Percentiles rank a stretch among this genome's conserved stretches.
These are phyloP conservation scores for Calypte anna DNA, from an alignment of 2,113 vertebrate species.

Conservation along the genomic window DNA sequence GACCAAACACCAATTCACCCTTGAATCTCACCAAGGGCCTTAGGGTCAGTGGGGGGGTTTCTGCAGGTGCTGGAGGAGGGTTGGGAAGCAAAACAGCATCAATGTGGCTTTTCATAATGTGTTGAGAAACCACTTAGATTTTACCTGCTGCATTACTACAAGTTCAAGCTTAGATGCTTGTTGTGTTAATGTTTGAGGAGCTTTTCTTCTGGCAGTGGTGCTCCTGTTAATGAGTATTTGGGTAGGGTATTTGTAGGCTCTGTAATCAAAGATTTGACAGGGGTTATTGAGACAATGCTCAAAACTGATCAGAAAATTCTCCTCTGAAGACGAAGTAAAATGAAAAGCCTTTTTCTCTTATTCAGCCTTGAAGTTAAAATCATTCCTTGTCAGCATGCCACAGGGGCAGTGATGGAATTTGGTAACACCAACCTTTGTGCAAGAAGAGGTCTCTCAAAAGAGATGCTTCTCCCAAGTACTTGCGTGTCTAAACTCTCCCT, in stretches of 20 bases:
- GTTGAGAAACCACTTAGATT: not conserved
- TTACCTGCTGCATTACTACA: slow-evolving; percentile 40
- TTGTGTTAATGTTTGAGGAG: slow-evolving; percentile 25
- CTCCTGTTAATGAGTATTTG: slow-evolving; percentile 1
- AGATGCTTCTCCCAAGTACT: not conserved
- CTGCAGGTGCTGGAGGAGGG: slow-evolving; percentile 42
- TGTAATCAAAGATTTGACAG: not conserved
- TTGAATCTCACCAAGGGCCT: slow-evolving; percentile 46
- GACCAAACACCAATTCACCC: not conserved
- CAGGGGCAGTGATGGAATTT: not conserved
- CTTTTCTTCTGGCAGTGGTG: slow-evolving; percentile 31
- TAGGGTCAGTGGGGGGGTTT: slow-evolving; percentile 58
- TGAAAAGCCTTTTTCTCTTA: not conserved
- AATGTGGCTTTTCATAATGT: slow-evolving; percentile 58
- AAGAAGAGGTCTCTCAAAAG: slow-evolving; percentile 21
- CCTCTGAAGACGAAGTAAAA: slow-evolving; percentile 27
- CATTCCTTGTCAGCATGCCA: not conserved
- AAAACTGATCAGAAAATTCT: slow-evolving; percentile 35
- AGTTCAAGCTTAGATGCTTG: not conserved
- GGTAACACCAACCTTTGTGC: not conserved
- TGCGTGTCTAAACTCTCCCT: not conserved
- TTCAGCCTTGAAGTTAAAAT: slow-evolving; percentile 1
- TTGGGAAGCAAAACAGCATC: slow-evolving; percentile 56
- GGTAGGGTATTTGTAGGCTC: not conserved
- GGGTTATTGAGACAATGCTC: slow-evolving; percentile 1